Base-by-base conservation (phyloP, 2,113 vertebrate genomes). In the Lampris megalopsis region DNA sequence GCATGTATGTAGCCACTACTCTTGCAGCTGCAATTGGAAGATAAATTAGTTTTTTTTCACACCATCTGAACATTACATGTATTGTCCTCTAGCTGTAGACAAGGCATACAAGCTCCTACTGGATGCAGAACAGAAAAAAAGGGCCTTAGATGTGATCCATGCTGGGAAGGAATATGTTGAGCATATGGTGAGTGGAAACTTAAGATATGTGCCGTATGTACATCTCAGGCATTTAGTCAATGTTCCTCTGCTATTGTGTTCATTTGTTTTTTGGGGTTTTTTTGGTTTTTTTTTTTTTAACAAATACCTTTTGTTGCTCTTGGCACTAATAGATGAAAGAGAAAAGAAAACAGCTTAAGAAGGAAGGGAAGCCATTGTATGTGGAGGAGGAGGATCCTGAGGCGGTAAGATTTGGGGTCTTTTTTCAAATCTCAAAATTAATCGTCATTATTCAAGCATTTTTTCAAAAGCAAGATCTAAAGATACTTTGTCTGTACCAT, bases 121-220 rank as follows among this genome's bases (percentile, higher is more conserved):
- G 85, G 98, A 99, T 7, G 92, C 95, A n/a, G 98, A 99, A 10
- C 97, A 98, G 83, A 99, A 98, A 95, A 99, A 99, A 92, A 95
- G 97, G 86, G 96, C 96, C 38, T 88, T 99, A 77, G 98, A 99
- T 85, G 97, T 99, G 84, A 96, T 99, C 85, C 95, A 98, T 71
- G 98, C 98, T 80, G 98, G 97, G 89, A 95, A 94, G 78, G 98
- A 99, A 89, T 98, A 98, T 58, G 92, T 99, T 81, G 98, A 99
- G 82, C 98, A 99, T 85, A 96, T 93, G 89, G 98, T 99, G 92
- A 97, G 97, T 92, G 74, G 24, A 10, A 0, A 60, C 36, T 11
- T n/a, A 45, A 11, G 6, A 6, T 41, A 9, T 0, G 0, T 36
- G 38, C 2, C 6, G 2, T 50, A 10, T 8, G 54, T 7, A 37